These are phyloP conservation scores for Belonocnema kinseyi DNA, from an alignment of 1,140 invertebrate genomes.

Conservation along the genomic window DNA sequence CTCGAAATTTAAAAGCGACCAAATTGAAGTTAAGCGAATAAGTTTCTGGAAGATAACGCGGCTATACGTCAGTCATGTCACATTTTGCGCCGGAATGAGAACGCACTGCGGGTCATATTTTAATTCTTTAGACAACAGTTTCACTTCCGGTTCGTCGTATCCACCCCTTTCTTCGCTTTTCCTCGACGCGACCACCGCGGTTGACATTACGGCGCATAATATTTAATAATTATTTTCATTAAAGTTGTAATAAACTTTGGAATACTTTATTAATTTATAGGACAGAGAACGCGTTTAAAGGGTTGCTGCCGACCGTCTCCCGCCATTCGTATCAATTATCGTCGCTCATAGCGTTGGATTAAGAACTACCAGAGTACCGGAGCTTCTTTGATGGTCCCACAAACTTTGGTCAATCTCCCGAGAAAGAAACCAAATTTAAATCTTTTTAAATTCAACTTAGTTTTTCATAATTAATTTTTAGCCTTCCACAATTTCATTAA, in stretches of 20 bases:
- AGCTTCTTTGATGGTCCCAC: slow-evolving; percentile 46
- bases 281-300: slow-evolving; percentile 69
- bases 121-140: slow-evolving; percentile 73
- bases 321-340: slow-evolving; percentile 73
- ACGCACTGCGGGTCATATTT: slow-evolving; percentile 74
- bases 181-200: slow-evolving; percentile 59
- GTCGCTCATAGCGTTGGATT: slow-evolving; percentile 63
- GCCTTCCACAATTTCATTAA: no score
- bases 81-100: slow-evolving; percentile 72
- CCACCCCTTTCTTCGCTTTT: slow-evolving; percentile 68
- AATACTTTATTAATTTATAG: slow-evolving; percentile 77
- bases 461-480: no score
- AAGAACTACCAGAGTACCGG: slow-evolving; percentile 55
- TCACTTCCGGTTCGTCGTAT: slow-evolving; percentile 47
- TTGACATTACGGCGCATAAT: slow-evolving; percentile 74
- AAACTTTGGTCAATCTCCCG: slow-evolving; percentile 37
- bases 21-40: slow-evolving; percentile 29
- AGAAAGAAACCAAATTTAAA: no score
- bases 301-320: slow-evolving; percentile 60
- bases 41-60: slow-evolving; percentile 18
- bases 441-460: no score
- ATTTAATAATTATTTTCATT: slow-evolving; percentile 78
- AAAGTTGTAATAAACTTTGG: slow-evolving; percentile 76
- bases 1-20: background rate
- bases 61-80: slow-evolving; percentile 68